Evolutionary conservation across 2,113 vertebrate species (phyloP).

Genomic region (Prunella fulvescens): DNA sequence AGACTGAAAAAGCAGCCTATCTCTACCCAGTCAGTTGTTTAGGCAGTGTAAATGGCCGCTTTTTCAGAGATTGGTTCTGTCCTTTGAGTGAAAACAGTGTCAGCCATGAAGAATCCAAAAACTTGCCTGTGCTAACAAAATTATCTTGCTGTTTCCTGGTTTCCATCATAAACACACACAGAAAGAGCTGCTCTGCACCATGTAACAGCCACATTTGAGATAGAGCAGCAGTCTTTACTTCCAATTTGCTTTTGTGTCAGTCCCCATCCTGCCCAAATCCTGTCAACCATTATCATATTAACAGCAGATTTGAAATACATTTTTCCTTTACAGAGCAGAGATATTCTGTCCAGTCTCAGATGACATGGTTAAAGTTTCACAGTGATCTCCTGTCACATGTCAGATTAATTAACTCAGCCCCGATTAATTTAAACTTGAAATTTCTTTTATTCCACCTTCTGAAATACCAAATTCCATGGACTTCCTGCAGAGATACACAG

Average conservation of each 20-base stretch:
- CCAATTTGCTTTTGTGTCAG: background rate
- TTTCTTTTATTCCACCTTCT: slow-evolving; percentile 26
- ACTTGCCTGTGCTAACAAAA: background rate
- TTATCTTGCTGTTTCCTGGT: background rate
- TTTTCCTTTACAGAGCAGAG: background rate
- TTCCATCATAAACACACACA: background rate
- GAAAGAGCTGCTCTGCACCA: background rate
- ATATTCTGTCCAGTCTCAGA: background rate
- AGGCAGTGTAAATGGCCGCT: background rate
- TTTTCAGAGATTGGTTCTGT: background rate
- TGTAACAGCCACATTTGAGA: background rate
- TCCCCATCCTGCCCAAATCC: background rate
- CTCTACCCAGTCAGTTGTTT: background rate
- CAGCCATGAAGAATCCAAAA: background rate
- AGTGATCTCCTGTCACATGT: background rate
- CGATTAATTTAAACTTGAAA: slow-evolving; percentile 19
- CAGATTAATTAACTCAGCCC: slow-evolving; percentile 8
- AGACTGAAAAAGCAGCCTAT: background rate
- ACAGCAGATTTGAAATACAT: background rate
- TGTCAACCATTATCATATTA: background rate
- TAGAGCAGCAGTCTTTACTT: background rate
- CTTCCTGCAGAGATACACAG: slow-evolving; percentile 45
- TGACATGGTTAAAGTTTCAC: background rate
- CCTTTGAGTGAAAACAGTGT: background rate
- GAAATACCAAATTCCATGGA: slow-evolving; percentile 22